Conservation (phyloP, 2,113 vertebrate species). For the Pithys albifrons region DNA sequence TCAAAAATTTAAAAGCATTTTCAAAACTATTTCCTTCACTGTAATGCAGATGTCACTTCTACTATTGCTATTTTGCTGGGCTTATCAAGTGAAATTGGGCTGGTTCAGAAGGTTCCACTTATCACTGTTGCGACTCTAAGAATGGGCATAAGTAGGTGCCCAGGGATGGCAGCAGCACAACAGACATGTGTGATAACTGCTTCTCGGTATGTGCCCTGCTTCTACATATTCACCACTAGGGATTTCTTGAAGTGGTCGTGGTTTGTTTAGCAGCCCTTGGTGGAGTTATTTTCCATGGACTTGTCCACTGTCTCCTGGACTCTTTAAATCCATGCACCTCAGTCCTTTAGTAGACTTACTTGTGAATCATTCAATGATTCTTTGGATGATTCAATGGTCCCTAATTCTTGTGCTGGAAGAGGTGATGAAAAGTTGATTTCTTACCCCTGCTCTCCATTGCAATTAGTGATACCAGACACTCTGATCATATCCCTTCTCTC, state of each 20-base stretch:
- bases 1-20: not conserved
- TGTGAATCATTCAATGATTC: not conserved
- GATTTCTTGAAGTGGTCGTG: not conserved
- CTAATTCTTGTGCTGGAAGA: not conserved
- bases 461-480: not conserved
- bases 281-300: not conserved
- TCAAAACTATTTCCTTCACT: not conserved
- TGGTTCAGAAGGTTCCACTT: not conserved
- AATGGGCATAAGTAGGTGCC: not conserved
- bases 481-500: not conserved
- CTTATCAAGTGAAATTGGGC: not conserved
- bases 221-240: not conserved
- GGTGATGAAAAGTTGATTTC: not conserved
- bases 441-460: not conserved
- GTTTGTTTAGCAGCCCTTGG: not conserved
- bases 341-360: not conserved
- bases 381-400: not conserved
- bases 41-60: not conserved
- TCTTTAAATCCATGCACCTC: not conserved
- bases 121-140: not conserved
- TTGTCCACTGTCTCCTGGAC: not conserved
- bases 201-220: not conserved
- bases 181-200: not conserved
- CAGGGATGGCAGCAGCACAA: not conserved
- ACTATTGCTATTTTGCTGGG: not conserved